These are phyloP conservation scores for Autographa pulchrina DNA, from an alignment of 2,888 invertebrate genomes.

Conservation along the genomic window DNA sequence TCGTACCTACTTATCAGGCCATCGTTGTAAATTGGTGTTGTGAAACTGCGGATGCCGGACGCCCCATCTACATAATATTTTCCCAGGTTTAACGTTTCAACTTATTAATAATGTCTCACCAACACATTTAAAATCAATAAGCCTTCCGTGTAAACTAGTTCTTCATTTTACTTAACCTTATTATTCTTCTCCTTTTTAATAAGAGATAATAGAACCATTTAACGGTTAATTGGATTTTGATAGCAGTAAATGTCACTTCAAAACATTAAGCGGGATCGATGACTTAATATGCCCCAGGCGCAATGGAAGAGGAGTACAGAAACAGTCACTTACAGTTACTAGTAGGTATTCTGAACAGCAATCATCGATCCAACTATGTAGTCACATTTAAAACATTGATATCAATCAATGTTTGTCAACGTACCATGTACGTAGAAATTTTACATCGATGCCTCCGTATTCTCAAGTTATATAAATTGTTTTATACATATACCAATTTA, in stretches of 20 bases:
- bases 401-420: slow-evolving; percentile 11
- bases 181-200: neutral
- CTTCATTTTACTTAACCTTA: neutral
- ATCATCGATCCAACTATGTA: slow-evolving; percentile 37
- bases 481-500: neutral
- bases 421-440: too few species aligned
- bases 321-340: slow-evolving; percentile 28
- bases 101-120: neutral
- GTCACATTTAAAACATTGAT: slow-evolving; percentile 7
- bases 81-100: slow-evolving; percentile 13
- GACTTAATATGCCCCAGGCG: slow-evolving; percentile 39
- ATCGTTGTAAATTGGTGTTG: slow-evolving; percentile 63
- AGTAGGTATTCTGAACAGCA: slow-evolving; percentile 21
- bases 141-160: neutral
- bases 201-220: slow-evolving; percentile 23
- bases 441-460: neutral
- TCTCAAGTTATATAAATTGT: neutral
- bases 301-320: slow-evolving; percentile 21
- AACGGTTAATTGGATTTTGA: slow-evolving; percentile 39
- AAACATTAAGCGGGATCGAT: slow-evolving; percentile 50
- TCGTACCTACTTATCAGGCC: slow-evolving; percentile 68
- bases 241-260: slow-evolving; percentile 39
- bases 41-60: slow-evolving; percentile 49
- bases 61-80: slow-evolving; percentile 28
- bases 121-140: neutral